Evolutionary conservation across 1,140 invertebrate genomes (phyloP), one percentile per base, ranked within the genome.

Genomic region (Lucilia cuprina): DNA sequence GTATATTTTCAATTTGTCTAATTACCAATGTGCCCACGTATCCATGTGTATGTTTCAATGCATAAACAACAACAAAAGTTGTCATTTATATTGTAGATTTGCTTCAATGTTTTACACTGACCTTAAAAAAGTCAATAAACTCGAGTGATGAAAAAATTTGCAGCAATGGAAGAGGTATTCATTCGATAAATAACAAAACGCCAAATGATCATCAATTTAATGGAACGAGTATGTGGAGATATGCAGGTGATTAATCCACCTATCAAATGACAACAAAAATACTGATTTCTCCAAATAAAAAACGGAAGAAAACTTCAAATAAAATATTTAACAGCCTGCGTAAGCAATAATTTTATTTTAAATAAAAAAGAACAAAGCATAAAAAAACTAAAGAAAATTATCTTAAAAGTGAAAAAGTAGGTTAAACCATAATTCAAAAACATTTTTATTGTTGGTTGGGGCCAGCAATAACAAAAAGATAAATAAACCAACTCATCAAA

Each of bases 101-200:
- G 65, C n/a, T 10, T 21, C n/a, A 70, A 70, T 70, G 19, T 70
- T 25, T 70, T 70, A 70, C 12, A 70, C 65, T 70, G 65, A 70
- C 65, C 65, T 70, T 70, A 70, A 70, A 70, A 21, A 21, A 70
- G 65, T 70, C 65, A 70, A 70, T 70, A 70, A 70, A 70, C 65
- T 70, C 25, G n/a, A 21, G 25, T 70, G 65, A 21, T 21, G 21
- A 70, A 17, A 60, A 60, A 17, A 30, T 30, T 55, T 55, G 50
- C 50, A 55, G 12, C 4, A 0, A 70, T 21, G n/a, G 25, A 60
- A 70, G 65, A 70, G 12, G 10, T n/a, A 60, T 60, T 60, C 50
- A 41, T 41, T 41, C 0, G 13, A 60, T 17, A 60, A 19, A 70
- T 7, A 70, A 19, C 3, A 70, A 21, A 70, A 70, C n/a, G 21